Conservation (phyloP, 2,888 invertebrate species). For the Litoditis marina region DNA sequence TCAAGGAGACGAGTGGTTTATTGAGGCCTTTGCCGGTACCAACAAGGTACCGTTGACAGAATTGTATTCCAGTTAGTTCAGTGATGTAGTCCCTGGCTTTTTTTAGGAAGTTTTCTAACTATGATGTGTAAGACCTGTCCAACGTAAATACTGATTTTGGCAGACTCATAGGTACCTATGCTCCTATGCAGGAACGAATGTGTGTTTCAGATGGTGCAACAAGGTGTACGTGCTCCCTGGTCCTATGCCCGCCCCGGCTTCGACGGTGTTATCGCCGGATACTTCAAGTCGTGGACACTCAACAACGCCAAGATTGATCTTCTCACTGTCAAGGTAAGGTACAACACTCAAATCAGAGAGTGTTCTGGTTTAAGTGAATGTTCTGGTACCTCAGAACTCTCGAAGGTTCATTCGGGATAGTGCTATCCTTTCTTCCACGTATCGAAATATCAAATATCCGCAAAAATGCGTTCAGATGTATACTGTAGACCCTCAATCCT, state of each 20-base stretch:
- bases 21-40: constrained; percentile 32
- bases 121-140: too few species aligned
- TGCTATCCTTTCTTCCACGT: too few species aligned
- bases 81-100: too few species aligned
- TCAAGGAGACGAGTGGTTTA: constrained; percentile 55
- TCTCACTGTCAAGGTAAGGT: constrained; percentile 41
- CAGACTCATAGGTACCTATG: too few species aligned
- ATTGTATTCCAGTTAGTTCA: neutral
- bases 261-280: constrained; percentile 29
- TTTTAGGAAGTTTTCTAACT: too few species aligned
- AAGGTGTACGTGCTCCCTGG: constrained; percentile 29
- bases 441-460: too few species aligned
- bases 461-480: too few species aligned
- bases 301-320: constrained; percentile 30
- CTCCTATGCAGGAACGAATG: neutral
- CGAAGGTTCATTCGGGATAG: too few species aligned
- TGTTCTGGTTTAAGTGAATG: neutral
- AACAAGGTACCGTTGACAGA: constrained; percentile 7
- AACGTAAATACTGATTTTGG: too few species aligned
- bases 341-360: neutral
- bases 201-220: constrained; percentile 22
- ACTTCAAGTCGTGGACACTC: constrained; percentile 30
- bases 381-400: too few species aligned
- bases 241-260: constrained; percentile 34
- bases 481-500: neutral